Evolutionary conservation across 2,888 invertebrate species (phyloP).

Genomic region (Amblyteles armatorius): DNA sequence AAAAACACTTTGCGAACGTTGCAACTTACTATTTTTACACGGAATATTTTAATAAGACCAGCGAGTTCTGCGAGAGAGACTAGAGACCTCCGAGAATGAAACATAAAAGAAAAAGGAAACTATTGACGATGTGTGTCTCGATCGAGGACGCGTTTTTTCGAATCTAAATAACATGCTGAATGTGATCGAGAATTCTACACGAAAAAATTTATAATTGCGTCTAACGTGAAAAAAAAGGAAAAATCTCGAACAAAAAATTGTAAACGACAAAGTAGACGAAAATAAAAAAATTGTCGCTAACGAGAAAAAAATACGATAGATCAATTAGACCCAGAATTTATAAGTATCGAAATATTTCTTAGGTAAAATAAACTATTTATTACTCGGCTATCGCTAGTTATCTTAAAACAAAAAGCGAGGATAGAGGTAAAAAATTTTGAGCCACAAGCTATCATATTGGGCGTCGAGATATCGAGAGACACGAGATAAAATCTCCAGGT

Average conservation of each 20-base stretch:
- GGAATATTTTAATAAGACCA: slow-evolving; percentile 80
- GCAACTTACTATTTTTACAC: slow-evolving; percentile 83
- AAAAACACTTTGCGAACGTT: slow-evolving; percentile 62
- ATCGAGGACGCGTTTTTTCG: slow-evolving; percentile 24
- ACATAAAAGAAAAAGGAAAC: slow-evolving; percentile 28
- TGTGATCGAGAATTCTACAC: slow-evolving; percentile 27
- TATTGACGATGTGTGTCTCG: slow-evolving; percentile 43
- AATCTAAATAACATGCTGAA: slow-evolving; percentile 3
- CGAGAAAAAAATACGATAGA: slow-evolving; percentile 16
- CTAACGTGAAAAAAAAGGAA: slow-evolving; percentile 22
- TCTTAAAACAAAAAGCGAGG: slow-evolving; percentile 36
- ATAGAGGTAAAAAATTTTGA: slow-evolving; percentile 21
- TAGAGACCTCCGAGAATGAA: slow-evolving; percentile 23
- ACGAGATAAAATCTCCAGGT: slow-evolving; percentile 40
- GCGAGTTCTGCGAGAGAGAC: slow-evolving; percentile 27
- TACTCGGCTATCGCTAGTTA: slow-evolving; percentile 64
- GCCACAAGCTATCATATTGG: slow-evolving; percentile 23
- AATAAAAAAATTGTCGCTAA: slow-evolving; percentile 38
- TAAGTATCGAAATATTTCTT: slow-evolving; percentile 64
- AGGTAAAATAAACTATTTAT: slow-evolving; percentile 66
- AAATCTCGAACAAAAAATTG: slow-evolving; percentile 25
- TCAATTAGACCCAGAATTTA: slow-evolving; percentile 44
- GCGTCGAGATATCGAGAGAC: slow-evolving; percentile 9
- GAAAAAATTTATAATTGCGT: slow-evolving; percentile 35
- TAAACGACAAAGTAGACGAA: slow-evolving; percentile 15